A percentile compares a stretch with the other conserved stretches of the same genome.
Conservation (phyloP, 1,140 invertebrate species). For the Anthonomus grandis region DNA sequence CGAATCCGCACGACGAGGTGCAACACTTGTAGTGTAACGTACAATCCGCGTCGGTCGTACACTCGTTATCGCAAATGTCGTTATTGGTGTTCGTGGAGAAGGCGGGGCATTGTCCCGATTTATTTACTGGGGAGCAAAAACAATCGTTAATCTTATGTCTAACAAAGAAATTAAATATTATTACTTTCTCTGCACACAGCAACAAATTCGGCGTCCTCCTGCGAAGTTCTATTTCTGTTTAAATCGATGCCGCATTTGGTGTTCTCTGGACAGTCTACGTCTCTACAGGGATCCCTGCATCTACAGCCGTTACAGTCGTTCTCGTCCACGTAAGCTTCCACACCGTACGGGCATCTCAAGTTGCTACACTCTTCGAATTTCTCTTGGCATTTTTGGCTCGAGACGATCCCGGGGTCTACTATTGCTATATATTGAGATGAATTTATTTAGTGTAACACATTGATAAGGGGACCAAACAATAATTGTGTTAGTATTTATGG, state of each 20-base stretch:
- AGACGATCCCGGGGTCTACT: slow-evolving; percentile 43
- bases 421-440: no score
- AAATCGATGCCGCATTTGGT: slow-evolving; percentile 64
- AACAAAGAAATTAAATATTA: no score
- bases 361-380: slow-evolving; percentile 57
- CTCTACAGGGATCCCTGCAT: slow-evolving; percentile 73
- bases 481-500: no score
- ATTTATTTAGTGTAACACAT: no score
- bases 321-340: slow-evolving; percentile 63
- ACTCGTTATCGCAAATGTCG: slow-evolving; percentile 67
- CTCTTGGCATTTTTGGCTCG: slow-evolving; percentile 54
- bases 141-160: no score
- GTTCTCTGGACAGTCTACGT: slow-evolving; percentile 59
- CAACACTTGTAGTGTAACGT: slow-evolving; percentile 76
- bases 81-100: slow-evolving; percentile 41
- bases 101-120: slow-evolving; percentile 72
- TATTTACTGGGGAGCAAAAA: slow-evolving; percentile 66
- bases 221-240: slow-evolving; percentile 50
- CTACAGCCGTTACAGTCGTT: slow-evolving; percentile 69
- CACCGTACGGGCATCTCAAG: slow-evolving; percentile 71
- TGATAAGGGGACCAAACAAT: no score
- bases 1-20: slow-evolving; percentile 67
- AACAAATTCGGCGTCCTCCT: slow-evolving; percentile 49
- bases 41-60: slow-evolving; percentile 81
- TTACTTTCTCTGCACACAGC: slow-evolving; percentile 65